Evolutionary conservation across 2,888 invertebrate species (phyloP).

Genomic region (Drosophila nigricruria): DNA sequence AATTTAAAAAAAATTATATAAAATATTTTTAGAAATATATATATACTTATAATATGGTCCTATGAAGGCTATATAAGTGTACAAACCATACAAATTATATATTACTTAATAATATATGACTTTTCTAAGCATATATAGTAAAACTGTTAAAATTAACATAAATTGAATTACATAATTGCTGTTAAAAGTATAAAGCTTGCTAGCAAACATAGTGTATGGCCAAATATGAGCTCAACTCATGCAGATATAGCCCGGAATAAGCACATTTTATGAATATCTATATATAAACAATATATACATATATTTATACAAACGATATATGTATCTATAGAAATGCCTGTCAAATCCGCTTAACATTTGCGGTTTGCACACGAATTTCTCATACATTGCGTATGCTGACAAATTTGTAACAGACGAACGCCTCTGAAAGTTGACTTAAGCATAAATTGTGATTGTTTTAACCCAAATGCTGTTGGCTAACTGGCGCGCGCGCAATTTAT

Average conservation of each 20-base stretch:
- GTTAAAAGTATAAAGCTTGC: not conserved
- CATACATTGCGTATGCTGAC: conserved; percentile 47
- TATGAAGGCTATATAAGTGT: too few species aligned
- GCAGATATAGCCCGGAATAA: conserved; percentile 1
- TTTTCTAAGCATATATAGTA: not conserved
- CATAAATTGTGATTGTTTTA: conserved; percentile 76
- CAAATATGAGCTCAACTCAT: not conserved
- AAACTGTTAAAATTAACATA: not conserved
- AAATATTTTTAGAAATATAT: not conserved
- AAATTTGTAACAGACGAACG: conserved; percentile 80
- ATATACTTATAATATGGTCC: not conserved
- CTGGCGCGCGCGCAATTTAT: conserved; percentile 71
- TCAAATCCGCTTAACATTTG: conserved; percentile 66
- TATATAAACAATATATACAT: not conserved
- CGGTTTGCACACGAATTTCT: conserved; percentile 34
- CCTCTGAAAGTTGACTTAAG: conserved; percentile 67
- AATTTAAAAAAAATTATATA: not conserved
- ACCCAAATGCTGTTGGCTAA: conserved; percentile 69
- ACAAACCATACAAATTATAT: not conserved
- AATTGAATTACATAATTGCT: not conserved
- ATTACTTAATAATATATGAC: not conserved
- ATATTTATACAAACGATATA: conserved; percentile 1
- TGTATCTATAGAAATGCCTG: conserved; percentile 54
- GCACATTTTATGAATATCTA: not conserved
- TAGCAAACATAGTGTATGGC: conserved; percentile 1